These are phyloP conservation scores for Saimiri boliviensis DNA, from an alignment of 2,113 vertebrate genomes.

Conservation along the genomic window DNA sequence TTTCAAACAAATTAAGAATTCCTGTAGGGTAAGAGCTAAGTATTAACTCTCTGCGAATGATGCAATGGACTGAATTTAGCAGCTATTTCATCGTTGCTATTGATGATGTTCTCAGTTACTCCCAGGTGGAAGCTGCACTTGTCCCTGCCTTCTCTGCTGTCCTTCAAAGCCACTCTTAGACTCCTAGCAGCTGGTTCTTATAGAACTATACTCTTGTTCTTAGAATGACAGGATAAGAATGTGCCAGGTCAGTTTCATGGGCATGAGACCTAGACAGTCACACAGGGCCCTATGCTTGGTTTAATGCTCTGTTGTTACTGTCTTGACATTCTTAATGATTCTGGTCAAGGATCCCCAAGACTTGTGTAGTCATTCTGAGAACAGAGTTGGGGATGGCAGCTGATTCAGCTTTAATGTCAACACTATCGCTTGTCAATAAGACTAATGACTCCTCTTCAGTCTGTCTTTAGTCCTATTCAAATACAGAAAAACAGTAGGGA, in stretches of 20 bases:
- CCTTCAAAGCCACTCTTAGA: background rate
- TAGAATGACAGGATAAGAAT: background rate
- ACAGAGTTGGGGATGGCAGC: background rate
- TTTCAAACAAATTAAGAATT: conserved; percentile 18
- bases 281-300: background rate
- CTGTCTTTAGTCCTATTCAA: background rate
- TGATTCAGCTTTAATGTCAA: background rate
- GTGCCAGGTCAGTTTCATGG: background rate
- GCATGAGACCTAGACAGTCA: background rate
- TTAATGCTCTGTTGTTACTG: background rate
- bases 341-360: background rate
- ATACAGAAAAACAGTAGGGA: background rate
- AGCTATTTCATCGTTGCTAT: background rate
- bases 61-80: background rate
- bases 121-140: background rate
- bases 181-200: background rate
- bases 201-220: background rate
- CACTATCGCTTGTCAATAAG: background rate
- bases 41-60: conserved; percentile 27
- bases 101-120: background rate
- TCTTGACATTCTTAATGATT: background rate
- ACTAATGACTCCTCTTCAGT: background rate
- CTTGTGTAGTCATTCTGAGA: background rate
- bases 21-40: background rate
- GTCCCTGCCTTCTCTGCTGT: background rate